A percentile compares a stretch with the other conserved stretches of the same genome.
Evolutionary conservation across 2,888 invertebrate species (phyloP).

Genomic region (Stenurella melanura): DNA sequence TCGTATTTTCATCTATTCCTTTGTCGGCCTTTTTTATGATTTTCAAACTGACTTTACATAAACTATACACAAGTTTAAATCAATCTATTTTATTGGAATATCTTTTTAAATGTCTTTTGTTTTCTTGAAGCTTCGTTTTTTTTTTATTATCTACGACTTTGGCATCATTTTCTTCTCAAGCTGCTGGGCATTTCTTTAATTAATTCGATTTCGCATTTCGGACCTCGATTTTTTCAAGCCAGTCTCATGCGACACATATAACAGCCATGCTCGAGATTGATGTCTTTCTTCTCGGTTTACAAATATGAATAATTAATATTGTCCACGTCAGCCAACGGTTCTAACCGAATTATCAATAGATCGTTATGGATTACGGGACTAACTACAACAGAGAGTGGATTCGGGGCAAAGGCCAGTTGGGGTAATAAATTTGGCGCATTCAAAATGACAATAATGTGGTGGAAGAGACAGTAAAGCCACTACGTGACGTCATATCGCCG

Average conservation of each 20-base stretch:
- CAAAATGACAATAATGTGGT: constrained; percentile 18
- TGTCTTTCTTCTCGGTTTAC: not conserved
- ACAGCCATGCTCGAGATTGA: not conserved
- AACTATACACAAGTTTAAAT: no score
- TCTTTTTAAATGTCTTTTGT: no score
- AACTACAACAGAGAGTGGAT: constrained; percentile 13
- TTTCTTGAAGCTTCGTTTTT: no score
- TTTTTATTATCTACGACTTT: no score
- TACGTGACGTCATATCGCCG: constrained; percentile 4
- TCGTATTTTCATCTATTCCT: no score
- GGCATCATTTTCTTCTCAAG: no score
- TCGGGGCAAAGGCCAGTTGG: constrained; percentile 15
- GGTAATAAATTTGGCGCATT: constrained; percentile 19
- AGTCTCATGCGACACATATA: not conserved
- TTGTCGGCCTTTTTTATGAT: no score
- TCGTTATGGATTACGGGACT: constrained; percentile 24
- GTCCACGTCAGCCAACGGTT: constrained; percentile 10
- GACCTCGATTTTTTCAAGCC: not conserved
- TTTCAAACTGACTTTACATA: no score
- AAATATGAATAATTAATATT: constrained; percentile 31
- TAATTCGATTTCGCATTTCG: not conserved
- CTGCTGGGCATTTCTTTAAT: no score
- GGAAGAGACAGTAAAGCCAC: constrained; percentile 1
- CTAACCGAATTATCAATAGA: constrained; percentile 21
- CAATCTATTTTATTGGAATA: no score